Base-by-base conservation (phyloP, 2,888 invertebrate species). In the Archaeoteleia sp. region DNA sequence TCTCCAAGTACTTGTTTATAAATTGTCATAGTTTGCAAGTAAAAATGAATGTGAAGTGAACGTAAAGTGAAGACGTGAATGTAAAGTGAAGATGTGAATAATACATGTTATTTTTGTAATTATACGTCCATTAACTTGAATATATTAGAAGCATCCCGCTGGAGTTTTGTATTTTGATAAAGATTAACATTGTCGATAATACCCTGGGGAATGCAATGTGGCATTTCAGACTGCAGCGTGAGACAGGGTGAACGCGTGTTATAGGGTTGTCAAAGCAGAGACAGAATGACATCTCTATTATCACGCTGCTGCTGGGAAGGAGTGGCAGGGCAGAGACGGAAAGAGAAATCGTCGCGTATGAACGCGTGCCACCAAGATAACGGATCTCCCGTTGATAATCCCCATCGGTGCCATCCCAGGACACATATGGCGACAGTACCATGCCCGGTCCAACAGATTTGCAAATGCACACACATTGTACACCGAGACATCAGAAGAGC, bases 201-300 rank as follows among this genome's bases (percentile, higher is more conserved):
- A 20, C 79, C 72, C 79, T 32, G n/a, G 79, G 77, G 79, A 77
- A 57, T 48, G 49, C 39, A 63, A 71, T 57, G 71, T 58, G 63
- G 60, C 61, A 70, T 74, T 73, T 72, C 74, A 74, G 57, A 51
- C 45, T 58, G 57, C 58, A 58, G 46, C 35, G 53, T 53, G 58
- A 65, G 65, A 65, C 58, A 53, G 75, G 73, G 75, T 74, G 76
- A 73, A 73, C 73, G 61, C 74, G 74, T 76, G 80, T 79, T 82
- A 83, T 78, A 78, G 82, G 80, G 78, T 83, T 82, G 84, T 84
- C 84, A 84, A 84, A 82, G 78, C 72, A 71, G 71, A 74, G 83
- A 84, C 83, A 82, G 80, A 77, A 81, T 85, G 84, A 85, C 85
- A 84, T 83, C 80, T 84, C 85, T 83, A 85, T 85, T 85, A 85